Evolutionary conservation across 2,888 invertebrate genomes (phyloP).

Genomic region (Conus canariensis): DNA sequence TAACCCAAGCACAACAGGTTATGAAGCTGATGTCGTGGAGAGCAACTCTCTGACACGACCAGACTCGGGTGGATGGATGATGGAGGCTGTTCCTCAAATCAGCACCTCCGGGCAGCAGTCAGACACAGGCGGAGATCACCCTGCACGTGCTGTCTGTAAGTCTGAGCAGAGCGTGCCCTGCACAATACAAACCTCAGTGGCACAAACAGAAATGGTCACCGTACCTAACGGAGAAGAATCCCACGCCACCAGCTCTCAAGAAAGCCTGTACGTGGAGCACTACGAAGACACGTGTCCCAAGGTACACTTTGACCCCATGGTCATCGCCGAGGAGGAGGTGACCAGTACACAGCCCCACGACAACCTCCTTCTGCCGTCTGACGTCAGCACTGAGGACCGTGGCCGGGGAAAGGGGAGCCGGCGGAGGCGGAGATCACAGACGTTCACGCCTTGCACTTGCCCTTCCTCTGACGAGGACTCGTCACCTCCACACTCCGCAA

Average conservation of each 20-base stretch:
- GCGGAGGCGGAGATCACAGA: background rate
- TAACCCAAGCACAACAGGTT: background rate
- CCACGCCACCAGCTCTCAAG: too few species aligned
- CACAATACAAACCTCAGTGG: background rate
- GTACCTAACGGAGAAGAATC: background rate
- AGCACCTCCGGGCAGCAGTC: background rate
- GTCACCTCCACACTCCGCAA: background rate
- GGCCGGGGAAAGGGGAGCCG: background rate
- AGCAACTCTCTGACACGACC: background rate
- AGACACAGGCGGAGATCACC: background rate
- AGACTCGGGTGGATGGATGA: background rate
- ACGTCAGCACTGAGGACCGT: background rate
- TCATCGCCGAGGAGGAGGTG: constrained; percentile 38
- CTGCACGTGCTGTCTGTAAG: background rate
- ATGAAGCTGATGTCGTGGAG: too few species aligned
- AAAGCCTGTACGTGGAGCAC: background rate
- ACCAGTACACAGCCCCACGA: constrained; percentile 26
- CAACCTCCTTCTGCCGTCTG: background rate
- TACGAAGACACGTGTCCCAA: background rate
- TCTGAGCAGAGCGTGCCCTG: background rate
- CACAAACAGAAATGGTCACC: background rate
- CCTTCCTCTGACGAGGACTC: constrained; percentile 8
- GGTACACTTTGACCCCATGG: constrained; percentile 35
- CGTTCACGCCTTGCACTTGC: background rate
- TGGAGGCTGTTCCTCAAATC: background rate